A percentile compares a stretch with the other conserved stretches of the same genome.
These are phyloP conservation scores for Meteorus colon DNA, from an alignment of 2,888 invertebrate species.

Conservation along the genomic window DNA sequence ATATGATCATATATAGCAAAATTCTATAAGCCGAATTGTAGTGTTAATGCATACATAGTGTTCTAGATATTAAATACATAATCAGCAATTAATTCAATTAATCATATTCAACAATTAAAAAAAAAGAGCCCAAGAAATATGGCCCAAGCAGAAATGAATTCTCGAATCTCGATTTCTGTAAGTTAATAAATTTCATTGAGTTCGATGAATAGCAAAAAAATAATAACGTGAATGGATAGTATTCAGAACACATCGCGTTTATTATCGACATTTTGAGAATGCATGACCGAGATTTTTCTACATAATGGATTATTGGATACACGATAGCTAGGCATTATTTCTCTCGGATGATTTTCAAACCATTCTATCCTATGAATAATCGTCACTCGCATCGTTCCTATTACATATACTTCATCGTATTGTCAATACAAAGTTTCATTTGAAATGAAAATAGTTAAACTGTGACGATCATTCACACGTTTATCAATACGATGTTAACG, in stretches of 20 bases:
- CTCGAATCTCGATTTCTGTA: background rate
- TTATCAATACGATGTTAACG: slow-evolving; percentile 56
- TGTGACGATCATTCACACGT: slow-evolving; percentile 48
- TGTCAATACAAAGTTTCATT: slow-evolving; percentile 34
- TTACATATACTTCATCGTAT: slow-evolving; percentile 52
- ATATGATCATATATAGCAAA: slow-evolving; percentile 32
- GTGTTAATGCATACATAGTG: slow-evolving; percentile 40
- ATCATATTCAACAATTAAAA: slow-evolving; percentile 27
- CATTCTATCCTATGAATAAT: slow-evolving; percentile 15
- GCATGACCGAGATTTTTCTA: slow-evolving; percentile 36
- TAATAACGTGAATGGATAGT: slow-evolving; percentile 13
- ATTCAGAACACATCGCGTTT: slow-evolving; percentile 3
- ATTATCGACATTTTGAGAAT: slow-evolving; percentile 23
- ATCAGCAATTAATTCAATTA: slow-evolving; percentile 45
- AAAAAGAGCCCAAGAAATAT: slow-evolving; percentile 53
- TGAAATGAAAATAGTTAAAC: slow-evolving; percentile 30
- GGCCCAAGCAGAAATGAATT: slow-evolving; percentile 49
- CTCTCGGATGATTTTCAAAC: slow-evolving; percentile 30
- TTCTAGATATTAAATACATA: slow-evolving; percentile 27
- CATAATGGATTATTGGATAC: slow-evolving; percentile 11
- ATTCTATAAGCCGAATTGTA: slow-evolving; percentile 50
- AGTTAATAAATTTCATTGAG: slow-evolving; percentile 10
- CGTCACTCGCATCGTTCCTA: slow-evolving; percentile 59
- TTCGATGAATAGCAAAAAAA: slow-evolving; percentile 2
- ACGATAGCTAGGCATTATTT: slow-evolving; percentile 10